These are phyloP conservation scores for Linnaemya vulpina DNA, from an alignment of 2,888 invertebrate genomes.

Conservation along the genomic window DNA sequence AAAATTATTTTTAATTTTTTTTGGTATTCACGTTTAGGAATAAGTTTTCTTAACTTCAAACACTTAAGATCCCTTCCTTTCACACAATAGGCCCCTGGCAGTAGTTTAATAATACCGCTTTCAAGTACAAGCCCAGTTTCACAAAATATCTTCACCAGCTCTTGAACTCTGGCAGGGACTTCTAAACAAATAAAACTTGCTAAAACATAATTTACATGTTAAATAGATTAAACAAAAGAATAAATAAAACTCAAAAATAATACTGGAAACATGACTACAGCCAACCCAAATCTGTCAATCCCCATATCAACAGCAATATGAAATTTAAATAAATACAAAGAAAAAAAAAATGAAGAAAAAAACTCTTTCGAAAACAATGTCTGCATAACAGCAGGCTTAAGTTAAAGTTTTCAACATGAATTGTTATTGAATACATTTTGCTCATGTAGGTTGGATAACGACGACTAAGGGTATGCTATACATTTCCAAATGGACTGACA, in stretches of 20 bases:
- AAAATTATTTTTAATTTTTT: too few species aligned
- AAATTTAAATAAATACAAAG: constrained; percentile 71
- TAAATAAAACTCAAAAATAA: constrained; percentile 38
- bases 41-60: not conserved
- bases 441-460: not conserved
- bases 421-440: constrained; percentile 57
- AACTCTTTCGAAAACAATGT: constrained; percentile 20
- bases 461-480: constrained; percentile 26
- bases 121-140: not conserved
- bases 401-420: constrained; percentile 65
- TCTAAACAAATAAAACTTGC: constrained; percentile 19
- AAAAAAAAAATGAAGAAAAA: too few species aligned
- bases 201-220: constrained; percentile 66
- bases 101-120: too few species aligned
- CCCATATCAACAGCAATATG: constrained; percentile 65
- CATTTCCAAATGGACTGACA: constrained; percentile 45
- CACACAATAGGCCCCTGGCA: too few species aligned
- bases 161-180: constrained; percentile 9
- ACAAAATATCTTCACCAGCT: not conserved
- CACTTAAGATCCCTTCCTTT: not conserved
- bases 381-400: not conserved
- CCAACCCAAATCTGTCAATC: constrained; percentile 72
- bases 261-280: constrained; percentile 4
- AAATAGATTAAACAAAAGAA: constrained; percentile 64
- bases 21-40: too few species aligned